Evolutionary conservation across 2,113 vertebrate species (phyloP), one percentile per base, ranked within the genome.

Genomic region (Andinoacara biseriatus): DNA sequence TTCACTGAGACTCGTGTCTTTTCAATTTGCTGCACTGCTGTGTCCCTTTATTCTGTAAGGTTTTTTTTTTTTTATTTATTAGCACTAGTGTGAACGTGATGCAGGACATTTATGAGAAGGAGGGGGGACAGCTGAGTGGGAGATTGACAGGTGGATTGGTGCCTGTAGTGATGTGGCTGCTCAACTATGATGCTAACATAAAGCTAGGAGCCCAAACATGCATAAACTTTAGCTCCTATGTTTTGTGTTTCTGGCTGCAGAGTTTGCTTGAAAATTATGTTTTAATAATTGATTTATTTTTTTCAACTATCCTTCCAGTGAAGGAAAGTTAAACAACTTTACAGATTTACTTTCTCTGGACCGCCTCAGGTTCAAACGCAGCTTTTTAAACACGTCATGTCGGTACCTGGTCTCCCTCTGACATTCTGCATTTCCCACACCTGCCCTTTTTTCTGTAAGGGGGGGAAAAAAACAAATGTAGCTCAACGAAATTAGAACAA

Each of bases 401-500:
- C 26, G 7, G 6, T 46, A 38, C 57, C 49, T 40, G 35, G 1
- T 65, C 40, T 61, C n/a, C 56, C 61, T 40, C 26, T 67, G 35
- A 72, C 61, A 62, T 61, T 60, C 81, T 22, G 56, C 57, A 2
- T 58, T 22, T 31, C 10, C 13, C 76, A 17, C 60, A 35, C 63
- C 40, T 60, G 52, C 58, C 74, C 24, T 9, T 24, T 58, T 61
- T 22, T 9, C 29, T 20, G 58, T 52, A 9, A 46, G 10, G 1
- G 40, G 20, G 5, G 5, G 5, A 9, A 58, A 38, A 7, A 14
- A 49, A 78, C 20, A 67, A 35, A 61, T 62, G 84, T 35, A 33
- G 40, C 35, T 72, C 65, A 72, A 54, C 75, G 35, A 84, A 81
- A 86, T 81, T 24, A 40, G 35, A 63, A 77, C 52, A 77, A 67